A percentile compares a stretch with the other conserved stretches of the same genome.
phyloP scores from a whole-genome alignment of 2,113 vertebrate genomes.

The Dasyurus viverrinus region DNA sequence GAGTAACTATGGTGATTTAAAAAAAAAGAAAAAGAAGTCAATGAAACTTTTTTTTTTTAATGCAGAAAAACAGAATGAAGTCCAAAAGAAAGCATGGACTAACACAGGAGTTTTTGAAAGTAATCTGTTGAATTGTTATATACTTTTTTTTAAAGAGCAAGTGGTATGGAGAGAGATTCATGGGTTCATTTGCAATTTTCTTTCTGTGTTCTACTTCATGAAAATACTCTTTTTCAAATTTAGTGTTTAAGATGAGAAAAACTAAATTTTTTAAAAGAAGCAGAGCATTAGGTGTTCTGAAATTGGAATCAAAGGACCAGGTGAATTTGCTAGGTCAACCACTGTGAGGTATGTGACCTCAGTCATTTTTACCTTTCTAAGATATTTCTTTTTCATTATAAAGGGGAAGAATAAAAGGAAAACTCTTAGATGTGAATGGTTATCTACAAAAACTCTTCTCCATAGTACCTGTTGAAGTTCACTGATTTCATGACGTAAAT shows the following conservation, averaged over 20 bases:
- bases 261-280: background rate
- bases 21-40: background rate
- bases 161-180: background rate
- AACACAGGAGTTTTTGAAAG: background rate
- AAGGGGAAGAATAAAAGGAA: background rate
- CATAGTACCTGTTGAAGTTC: slow-evolving; percentile 94
- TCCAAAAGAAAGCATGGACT: background rate
- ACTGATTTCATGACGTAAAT: slow-evolving; percentile 94
- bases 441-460: background rate
- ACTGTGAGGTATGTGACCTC: background rate
- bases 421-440: background rate
- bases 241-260: background rate
- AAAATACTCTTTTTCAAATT: background rate
- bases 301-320: background rate
- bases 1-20: background rate
- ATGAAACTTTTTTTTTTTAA: background rate
- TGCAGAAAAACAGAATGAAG: background rate
- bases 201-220: background rate
- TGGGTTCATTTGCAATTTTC: background rate
- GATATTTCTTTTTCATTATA: background rate
- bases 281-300: too few species aligned
- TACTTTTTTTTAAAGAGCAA: background rate
- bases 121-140: background rate
- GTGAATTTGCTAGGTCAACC: background rate
- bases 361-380: background rate